These are phyloP conservation scores for Colius striatus DNA, from an alignment of 2,113 vertebrate genomes.

Conservation along the genomic window DNA sequence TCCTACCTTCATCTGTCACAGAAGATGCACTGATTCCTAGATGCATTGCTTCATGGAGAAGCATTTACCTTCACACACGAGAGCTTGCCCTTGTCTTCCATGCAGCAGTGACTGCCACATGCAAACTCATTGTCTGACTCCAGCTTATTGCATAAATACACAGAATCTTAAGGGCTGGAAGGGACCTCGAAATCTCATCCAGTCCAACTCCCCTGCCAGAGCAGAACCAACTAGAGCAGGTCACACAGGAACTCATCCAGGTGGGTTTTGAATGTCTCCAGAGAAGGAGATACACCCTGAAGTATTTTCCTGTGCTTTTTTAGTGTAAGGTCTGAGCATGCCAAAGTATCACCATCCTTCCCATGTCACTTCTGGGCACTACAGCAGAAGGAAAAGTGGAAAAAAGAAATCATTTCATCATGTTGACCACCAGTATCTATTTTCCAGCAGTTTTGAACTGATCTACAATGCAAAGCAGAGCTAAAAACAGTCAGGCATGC, in stretches of 20 bases:
- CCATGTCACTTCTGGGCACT: not conserved
- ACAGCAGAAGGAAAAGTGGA: not conserved
- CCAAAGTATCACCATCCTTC: not conserved
- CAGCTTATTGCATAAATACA: too few relatives aligned
- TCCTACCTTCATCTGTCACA: not conserved
- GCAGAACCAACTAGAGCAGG: too few relatives aligned
- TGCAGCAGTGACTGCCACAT: not conserved
- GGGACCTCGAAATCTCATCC: too few relatives aligned
- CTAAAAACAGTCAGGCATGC: not conserved
- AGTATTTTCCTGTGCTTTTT: not conserved
- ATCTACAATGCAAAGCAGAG: not conserved
- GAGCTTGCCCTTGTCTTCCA: fast-evolving
- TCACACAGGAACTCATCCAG: too few relatives aligned
- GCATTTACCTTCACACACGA: not conserved
- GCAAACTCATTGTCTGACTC: not conserved
- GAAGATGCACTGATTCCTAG: not conserved
- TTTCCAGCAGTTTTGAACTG: not conserved
- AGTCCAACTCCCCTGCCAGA: too few relatives aligned
- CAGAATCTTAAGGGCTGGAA: too few relatives aligned
- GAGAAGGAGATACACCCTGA: not conserved
- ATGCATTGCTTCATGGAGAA: not conserved
- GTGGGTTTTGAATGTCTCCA: too few relatives aligned
- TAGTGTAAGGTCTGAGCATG: not conserved
- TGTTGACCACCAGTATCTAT: not conserved
- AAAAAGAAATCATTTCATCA: not conserved